phyloP scores from a whole-genome alignment of 1,140 invertebrate genomes.

The Campodea augens region DNA sequence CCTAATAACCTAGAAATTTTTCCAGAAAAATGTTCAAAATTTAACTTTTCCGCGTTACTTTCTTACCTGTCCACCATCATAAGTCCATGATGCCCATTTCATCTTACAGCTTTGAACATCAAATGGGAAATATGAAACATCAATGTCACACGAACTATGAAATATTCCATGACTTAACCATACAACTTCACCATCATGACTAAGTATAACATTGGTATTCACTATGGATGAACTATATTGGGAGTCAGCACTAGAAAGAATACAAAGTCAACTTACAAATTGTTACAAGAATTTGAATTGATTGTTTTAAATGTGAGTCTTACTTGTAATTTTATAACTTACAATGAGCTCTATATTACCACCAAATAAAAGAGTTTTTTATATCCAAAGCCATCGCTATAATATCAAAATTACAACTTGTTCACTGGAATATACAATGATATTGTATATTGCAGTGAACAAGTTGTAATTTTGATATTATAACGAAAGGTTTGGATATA shows the following conservation, averaged over 20 bases:
- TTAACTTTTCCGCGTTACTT: too few species aligned
- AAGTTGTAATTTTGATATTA: too few species aligned
- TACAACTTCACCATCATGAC: slow-evolving; percentile 45
- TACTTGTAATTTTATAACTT: not conserved
- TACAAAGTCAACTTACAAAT: slow-evolving; percentile 6
- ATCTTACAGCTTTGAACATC: slow-evolving; percentile 78
- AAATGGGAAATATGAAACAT: slow-evolving; percentile 88
- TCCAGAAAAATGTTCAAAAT: too few species aligned
- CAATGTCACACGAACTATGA: slow-evolving; percentile 69
- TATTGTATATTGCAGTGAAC: too few species aligned
- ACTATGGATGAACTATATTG: slow-evolving; percentile 58
- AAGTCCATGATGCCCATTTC: slow-evolving; percentile 94
- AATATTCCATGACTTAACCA: slow-evolving; percentile 71
- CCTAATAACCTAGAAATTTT: too few species aligned
- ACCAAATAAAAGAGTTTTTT: too few species aligned
- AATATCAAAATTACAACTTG: too few species aligned
- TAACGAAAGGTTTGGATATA: too few species aligned
- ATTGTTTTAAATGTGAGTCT: not conserved
- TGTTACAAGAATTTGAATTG: not conserved
- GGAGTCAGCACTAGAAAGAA: slow-evolving; percentile 50
- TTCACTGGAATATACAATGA: not conserved
- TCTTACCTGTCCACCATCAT: slow-evolving; percentile 79
- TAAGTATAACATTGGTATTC: slow-evolving; percentile 64
- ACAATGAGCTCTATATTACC: not conserved
- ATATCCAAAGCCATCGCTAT: too few species aligned